These are phyloP conservation scores for Acanthurus tractus DNA, from an alignment of 2,797 vertebrate species.

Conservation along the genomic window DNA sequence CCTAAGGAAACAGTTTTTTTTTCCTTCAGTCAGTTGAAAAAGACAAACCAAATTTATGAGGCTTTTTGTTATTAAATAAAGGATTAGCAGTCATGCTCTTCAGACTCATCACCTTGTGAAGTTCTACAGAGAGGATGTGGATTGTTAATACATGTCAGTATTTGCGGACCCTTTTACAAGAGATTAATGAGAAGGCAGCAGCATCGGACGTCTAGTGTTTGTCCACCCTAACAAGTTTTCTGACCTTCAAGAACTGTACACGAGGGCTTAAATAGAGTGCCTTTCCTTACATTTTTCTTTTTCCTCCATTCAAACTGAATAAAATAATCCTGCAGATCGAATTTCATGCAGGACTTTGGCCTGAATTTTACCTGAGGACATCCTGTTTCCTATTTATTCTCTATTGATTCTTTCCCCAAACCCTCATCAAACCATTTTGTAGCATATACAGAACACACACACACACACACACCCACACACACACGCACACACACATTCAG, in stretches of 20 bases:
- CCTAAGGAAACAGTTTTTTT: conserved; percentile 13
- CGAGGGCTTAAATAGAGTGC: conserved; percentile 38
- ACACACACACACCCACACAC: conserved; percentile 46
- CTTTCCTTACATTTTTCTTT: conserved; percentile 48
- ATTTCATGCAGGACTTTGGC: conserved; percentile 64
- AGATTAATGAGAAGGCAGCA: conserved; percentile 68
- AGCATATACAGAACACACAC: conserved; percentile 55
- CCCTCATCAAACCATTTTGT: conserved; percentile 62
- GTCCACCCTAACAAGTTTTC: conserved; percentile 76
- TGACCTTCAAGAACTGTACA: conserved; percentile 75
- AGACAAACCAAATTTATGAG: conserved; percentile 29
- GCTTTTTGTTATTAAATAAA: conserved; percentile 40
- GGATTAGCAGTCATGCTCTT: conserved; percentile 25
- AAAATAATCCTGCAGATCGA: conserved; percentile 47
- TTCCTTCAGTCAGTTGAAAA: conserved; percentile 11
- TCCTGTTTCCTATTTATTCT: conserved; percentile 71
- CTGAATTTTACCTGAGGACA: conserved; percentile 71
- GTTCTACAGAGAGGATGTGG: conserved; percentile 23
- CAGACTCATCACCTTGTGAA: conserved; percentile 40
- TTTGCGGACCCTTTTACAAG: conserved; percentile 31
- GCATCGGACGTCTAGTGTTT: conserved; percentile 54
- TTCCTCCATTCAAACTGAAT: conserved; percentile 19
- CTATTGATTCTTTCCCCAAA: conserved; percentile 68
- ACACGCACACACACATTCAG: conserved; percentile 37
- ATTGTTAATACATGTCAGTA: conserved; percentile 24